Evolutionary conservation across 2,113 vertebrate species (phyloP).

Genomic region (Pristiophorus japonicus): DNA sequence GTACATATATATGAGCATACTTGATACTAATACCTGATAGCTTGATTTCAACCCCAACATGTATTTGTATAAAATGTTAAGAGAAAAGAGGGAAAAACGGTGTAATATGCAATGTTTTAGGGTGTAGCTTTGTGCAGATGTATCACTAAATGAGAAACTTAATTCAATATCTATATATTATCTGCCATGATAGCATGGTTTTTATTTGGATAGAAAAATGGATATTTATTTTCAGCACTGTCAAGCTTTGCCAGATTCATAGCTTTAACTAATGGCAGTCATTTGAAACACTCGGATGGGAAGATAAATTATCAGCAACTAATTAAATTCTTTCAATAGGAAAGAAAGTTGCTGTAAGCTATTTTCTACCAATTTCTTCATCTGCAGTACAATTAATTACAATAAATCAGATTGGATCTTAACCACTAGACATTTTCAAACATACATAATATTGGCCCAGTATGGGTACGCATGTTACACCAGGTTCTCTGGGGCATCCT

Average conservation of each 20-base stretch:
- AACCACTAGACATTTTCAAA: slow-evolving; percentile 7
- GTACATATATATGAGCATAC: too few relatives aligned
- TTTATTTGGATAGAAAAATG: slow-evolving; percentile 25
- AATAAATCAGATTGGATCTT: neutral
- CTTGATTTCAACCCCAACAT: neutral
- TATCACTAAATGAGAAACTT: neutral
- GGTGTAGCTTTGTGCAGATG: neutral
- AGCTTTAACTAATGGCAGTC: slow-evolving; percentile 20
- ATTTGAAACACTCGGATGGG: slow-evolving; percentile 30
- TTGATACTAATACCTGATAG: neutral
- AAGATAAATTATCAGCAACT: slow-evolving; percentile 34
- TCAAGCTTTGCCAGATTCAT: slow-evolving; percentile 4
- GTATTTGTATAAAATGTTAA: neutral
- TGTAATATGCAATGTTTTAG: neutral
- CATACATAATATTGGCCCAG: neutral
- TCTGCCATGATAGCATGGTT: slow-evolving; percentile 1
- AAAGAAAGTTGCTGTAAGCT: slow-evolving; percentile 36
- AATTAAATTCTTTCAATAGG: slow-evolving; percentile 36
- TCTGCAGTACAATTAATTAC: slow-evolving; percentile 36
- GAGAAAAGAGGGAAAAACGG: neutral
- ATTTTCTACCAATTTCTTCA: slow-evolving; percentile 33
- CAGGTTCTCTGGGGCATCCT: neutral
- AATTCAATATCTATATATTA: slow-evolving; percentile 22
- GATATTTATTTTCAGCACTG: slow-evolving; percentile 12
- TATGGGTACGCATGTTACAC: neutral